Percentiles rank a stretch among this genome's conserved stretches.
Evolutionary conservation across 2,888 invertebrate genomes (phyloP).

Genomic region (Scrobipalpa atriplicella): DNA sequence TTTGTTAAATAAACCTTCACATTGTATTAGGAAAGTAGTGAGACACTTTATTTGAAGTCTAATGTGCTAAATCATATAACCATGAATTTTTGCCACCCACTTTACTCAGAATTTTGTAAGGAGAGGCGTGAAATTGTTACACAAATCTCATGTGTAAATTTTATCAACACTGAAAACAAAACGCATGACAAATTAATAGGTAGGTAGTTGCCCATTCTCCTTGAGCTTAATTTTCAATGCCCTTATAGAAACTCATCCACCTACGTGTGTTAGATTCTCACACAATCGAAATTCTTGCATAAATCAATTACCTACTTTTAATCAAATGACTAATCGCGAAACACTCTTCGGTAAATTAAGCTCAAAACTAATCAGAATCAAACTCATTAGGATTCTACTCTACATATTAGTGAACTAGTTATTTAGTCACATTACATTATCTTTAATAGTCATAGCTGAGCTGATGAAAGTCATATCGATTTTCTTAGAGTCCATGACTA

Average conservation of each 20-base stretch:
- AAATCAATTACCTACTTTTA: background rate
- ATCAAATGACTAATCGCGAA: constrained; percentile 8
- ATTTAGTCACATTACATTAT: too few relatives aligned
- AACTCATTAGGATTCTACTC: background rate
- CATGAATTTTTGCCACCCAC: too few relatives aligned
- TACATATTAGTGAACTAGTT: background rate
- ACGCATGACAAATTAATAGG: constrained; percentile 42
- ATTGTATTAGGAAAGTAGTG: constrained; percentile 33
- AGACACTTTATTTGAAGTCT: constrained; percentile 4
- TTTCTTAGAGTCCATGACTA: background rate
- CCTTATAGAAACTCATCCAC: constrained; percentile 13
- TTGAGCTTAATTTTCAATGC: constrained; percentile 7
- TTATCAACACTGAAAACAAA: background rate
- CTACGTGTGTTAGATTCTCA: background rate
- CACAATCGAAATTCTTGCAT: constrained; percentile 6
- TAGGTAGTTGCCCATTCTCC: constrained; percentile 36
- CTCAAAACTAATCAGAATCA: constrained; percentile 12
- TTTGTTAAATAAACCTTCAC: constrained; percentile 53
- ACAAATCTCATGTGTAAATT: background rate
- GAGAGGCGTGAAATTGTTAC: background rate
- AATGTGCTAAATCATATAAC: background rate
- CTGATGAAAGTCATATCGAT: background rate
- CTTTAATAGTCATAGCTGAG: background rate
- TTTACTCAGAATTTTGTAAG: background rate
- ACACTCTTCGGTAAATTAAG: constrained; percentile 5